Conservation (phyloP, 2,797 vertebrate genomes). For the Siniperca undulata region DNA sequence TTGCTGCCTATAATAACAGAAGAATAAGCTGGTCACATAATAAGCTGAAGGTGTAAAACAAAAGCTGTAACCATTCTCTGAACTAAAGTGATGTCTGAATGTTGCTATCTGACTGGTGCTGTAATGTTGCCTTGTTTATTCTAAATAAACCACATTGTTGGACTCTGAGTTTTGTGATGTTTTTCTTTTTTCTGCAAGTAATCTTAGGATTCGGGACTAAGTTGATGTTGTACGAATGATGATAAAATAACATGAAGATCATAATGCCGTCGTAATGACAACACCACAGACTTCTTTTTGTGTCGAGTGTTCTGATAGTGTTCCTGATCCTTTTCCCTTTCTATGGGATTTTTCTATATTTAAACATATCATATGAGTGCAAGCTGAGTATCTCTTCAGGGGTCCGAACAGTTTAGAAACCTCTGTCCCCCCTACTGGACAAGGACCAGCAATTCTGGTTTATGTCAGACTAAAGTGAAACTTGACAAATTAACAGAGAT, state of each 20-base stretch:
- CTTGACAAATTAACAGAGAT: too few species aligned
- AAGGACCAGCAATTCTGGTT: too few species aligned
- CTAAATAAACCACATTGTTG: conserved; percentile 74
- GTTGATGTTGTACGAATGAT: background rate
- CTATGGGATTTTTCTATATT: too few species aligned
- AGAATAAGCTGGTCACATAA: conserved; percentile 67
- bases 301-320: too few species aligned
- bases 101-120: conserved; percentile 66
- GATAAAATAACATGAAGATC: background rate
- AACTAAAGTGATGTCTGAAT: conserved; percentile 54
- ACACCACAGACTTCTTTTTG: too few species aligned
- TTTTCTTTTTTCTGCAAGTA: background rate
- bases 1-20: conserved; percentile 49
- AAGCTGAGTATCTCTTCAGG: too few species aligned
- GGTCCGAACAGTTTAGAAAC: too few species aligned
- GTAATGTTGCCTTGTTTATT: conserved; percentile 57
- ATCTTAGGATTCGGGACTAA: background rate
- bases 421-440: too few species aligned
- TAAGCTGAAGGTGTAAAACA: conserved; percentile 59
- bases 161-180: conserved; percentile 18
- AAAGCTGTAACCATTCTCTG: conserved; percentile 49
- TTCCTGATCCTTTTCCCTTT: too few species aligned
- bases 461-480: too few species aligned
- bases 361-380: too few species aligned
- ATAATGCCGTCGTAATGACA: background rate